Conservation (phyloP, 2,797 vertebrate genomes). For the Natrix natrix region DNA sequence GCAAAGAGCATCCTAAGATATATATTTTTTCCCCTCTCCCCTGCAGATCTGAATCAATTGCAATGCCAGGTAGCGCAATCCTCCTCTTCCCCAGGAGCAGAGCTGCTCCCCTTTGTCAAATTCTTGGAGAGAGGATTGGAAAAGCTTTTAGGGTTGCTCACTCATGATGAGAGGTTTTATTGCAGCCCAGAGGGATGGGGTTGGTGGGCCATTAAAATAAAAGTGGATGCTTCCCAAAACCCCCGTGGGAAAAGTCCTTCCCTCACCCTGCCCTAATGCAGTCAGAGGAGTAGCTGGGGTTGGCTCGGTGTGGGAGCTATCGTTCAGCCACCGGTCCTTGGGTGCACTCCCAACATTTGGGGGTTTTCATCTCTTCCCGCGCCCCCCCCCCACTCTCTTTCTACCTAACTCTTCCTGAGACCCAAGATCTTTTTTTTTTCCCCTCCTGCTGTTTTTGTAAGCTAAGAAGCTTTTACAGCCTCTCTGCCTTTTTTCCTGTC, state of each 20-base stretch:
- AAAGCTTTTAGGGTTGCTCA: constrained; percentile 54
- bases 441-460: constrained; percentile 18
- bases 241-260: constrained; percentile 17
- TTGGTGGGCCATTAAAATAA: constrained; percentile 36
- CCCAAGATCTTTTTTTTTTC: background rate
- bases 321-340: background rate
- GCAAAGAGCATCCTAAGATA: background rate
- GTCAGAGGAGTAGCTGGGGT: constrained; percentile 19
- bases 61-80: background rate
- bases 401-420: constrained; percentile 24
- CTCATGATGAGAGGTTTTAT: constrained; percentile 52
- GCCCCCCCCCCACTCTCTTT: background rate
- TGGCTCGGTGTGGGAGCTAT: background rate
- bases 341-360: constrained; percentile 13
- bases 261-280: background rate
- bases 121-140: constrained; percentile 2
- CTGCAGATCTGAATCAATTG: background rate
- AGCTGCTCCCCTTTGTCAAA: background rate
- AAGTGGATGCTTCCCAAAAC: constrained; percentile 33
- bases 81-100: constrained; percentile 7
- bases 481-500: constrained; percentile 48
- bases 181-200: constrained; percentile 49
- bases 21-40: background rate
- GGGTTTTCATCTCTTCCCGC: background rate
- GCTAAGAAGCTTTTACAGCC: constrained; percentile 55